Evolutionary conservation across 2,797 vertebrate genomes (phyloP).

Genomic region (Podargus strigoides): DNA sequence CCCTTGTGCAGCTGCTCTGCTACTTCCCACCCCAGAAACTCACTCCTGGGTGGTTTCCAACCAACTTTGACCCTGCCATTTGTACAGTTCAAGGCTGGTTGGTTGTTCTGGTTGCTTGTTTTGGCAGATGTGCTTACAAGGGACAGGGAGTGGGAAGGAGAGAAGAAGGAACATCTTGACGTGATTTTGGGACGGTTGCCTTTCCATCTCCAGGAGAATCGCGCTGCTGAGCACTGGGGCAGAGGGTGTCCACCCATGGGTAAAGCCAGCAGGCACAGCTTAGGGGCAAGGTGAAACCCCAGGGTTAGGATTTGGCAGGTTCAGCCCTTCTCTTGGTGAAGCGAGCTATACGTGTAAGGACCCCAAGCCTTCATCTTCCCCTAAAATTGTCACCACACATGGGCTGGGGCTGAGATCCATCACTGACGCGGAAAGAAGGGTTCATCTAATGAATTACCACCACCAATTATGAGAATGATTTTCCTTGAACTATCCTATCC

Average conservation of each 20-base stretch:
- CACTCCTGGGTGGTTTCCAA: neutral
- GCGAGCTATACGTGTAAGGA: neutral
- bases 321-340: neutral
- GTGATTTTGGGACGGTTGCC: fast-evolving
- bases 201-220: neutral
- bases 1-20: neutral
- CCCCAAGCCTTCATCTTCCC: neutral
- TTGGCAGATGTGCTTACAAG: neutral
- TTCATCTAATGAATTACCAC: neutral
- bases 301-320: neutral
- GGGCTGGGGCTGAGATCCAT: neutral
- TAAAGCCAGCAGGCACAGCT: neutral
- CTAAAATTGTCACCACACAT: neutral
- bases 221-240: neutral
- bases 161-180: neutral
- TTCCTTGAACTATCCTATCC: neutral
- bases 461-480: neutral
- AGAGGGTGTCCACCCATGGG: neutral
- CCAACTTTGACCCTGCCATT: neutral
- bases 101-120: neutral
- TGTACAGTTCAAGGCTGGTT: neutral
- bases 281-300: neutral
- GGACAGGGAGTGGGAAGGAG: neutral
- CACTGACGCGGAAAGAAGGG: neutral
- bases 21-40: neutral